These are phyloP conservation scores for Microplitis mediator DNA, from an alignment of 1,140 invertebrate genomes.

Conservation along the genomic window DNA sequence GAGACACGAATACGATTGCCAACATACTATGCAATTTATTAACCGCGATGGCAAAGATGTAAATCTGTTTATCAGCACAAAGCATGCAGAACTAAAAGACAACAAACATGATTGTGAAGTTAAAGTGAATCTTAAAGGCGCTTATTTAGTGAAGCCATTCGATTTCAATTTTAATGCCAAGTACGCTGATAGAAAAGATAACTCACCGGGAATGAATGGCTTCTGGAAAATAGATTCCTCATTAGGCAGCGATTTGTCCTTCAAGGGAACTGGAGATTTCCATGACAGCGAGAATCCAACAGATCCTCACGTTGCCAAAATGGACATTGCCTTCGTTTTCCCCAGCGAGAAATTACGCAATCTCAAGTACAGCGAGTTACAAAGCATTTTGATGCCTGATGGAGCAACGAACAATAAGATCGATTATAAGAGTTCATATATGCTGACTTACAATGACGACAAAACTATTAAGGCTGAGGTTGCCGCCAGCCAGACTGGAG, in stretches of 20 bases:
- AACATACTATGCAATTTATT: conserved; percentile 52
- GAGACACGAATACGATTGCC: conserved; percentile 52
- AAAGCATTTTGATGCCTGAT: conserved; percentile 34
- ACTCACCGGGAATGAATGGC: not conserved
- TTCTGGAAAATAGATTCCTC: conserved; percentile 40
- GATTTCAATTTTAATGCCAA: conserved; percentile 34
- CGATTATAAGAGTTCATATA: conserved; percentile 33
- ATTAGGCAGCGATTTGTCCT: conserved; percentile 40
- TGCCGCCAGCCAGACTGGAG: conserved; percentile 34
- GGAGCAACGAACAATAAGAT: conserved; percentile 30
- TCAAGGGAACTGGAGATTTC: conserved; percentile 58
- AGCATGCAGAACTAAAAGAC: conserved; percentile 42
- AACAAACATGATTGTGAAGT: conserved; percentile 33
- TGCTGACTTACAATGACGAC: conserved; percentile 64
- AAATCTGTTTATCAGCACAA: conserved; percentile 35
- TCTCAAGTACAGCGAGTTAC: conserved; percentile 49
- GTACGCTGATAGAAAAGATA: conserved; percentile 16
- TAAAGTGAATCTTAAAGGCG: conserved; percentile 39
- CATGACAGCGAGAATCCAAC: conserved; percentile 41
- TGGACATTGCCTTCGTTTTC: conserved; percentile 53
- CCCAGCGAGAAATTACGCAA: conserved; percentile 64
- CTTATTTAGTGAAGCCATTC: conserved; percentile 50
- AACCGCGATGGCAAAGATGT: conserved; percentile 49
- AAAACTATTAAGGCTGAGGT: conserved; percentile 57
- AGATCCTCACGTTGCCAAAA: conserved; percentile 54